Evolutionary conservation across 2,888 invertebrate species (phyloP).

Genomic region (Amitus sp.): DNA sequence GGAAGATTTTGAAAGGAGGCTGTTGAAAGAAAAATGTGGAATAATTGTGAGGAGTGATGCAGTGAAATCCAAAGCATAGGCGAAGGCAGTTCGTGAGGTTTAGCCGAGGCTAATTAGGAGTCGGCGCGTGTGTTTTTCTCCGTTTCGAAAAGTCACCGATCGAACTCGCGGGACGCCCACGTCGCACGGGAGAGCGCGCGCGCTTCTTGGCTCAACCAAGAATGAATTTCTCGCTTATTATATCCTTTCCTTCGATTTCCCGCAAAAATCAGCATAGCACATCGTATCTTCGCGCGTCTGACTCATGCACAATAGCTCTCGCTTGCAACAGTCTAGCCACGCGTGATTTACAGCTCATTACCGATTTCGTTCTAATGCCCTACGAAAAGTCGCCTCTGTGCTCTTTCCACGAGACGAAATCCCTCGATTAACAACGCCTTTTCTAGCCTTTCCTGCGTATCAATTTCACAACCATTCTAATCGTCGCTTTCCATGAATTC

Average conservation of each 20-base stretch:
- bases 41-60: conserved; percentile 4
- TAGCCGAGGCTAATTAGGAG: conserved; percentile 30
- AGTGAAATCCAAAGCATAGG: conserved; percentile 3
- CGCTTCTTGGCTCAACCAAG: conserved; percentile 15
- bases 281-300: conserved; percentile 40
- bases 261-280: conserved; percentile 40
- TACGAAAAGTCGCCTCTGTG: conserved; percentile 38
- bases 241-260: conserved; percentile 58
- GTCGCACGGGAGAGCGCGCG: conserved; percentile 33
- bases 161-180: conserved; percentile 37
- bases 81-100: conserved; percentile 17
- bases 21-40: neutral
- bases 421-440: no score
- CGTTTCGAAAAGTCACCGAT: conserved; percentile 29
- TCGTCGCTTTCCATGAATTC: no score
- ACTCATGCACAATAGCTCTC: conserved; percentile 44
- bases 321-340: conserved; percentile 41
- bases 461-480: no score
- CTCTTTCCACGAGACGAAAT: conserved; percentile 19
- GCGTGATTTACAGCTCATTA: conserved; percentile 63
- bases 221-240: conserved; percentile 63
- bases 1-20: no score
- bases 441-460: no score
- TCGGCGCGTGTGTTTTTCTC: conserved; percentile 21
- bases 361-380: conserved; percentile 51